These are phyloP conservation scores for Orestias chungarensis DNA, from an alignment of 2,797 vertebrate species.

Conservation along the genomic window DNA sequence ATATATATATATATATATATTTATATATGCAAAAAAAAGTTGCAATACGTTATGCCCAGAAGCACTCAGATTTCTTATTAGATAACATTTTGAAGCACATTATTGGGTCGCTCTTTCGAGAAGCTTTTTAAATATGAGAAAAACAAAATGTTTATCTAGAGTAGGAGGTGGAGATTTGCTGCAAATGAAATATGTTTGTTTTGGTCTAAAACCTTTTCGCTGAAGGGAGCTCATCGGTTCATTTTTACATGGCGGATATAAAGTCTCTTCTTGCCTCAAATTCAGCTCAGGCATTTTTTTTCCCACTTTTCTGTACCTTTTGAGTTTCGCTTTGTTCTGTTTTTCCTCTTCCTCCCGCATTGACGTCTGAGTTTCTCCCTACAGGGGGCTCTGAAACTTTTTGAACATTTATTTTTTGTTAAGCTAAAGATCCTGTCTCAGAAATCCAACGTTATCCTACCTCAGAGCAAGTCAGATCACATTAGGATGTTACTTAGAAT, in stretches of 20 bases:
- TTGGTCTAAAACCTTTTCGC: neutral
- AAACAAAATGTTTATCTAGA: neutral
- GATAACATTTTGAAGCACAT: too few species aligned
- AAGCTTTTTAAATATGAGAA: neutral
- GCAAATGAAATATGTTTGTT: neutral
- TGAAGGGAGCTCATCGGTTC: neutral
- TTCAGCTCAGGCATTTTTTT: neutral
- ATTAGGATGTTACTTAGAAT: neutral
- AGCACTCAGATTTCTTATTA: too few species aligned
- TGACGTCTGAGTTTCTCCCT: neutral
- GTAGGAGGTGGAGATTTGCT: neutral
- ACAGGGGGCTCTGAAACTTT: neutral
- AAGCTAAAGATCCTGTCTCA: slow-evolving; percentile 4
- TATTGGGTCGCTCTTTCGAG: neutral
- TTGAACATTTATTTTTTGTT: neutral
- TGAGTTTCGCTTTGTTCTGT: neutral
- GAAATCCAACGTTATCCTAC: neutral
- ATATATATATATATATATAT: too few species aligned
- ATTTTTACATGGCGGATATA: neutral
- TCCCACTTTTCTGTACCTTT: neutral
- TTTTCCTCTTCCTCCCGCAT: neutral
- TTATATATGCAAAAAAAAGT: too few species aligned
- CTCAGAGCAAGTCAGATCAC: slow-evolving; percentile 1
- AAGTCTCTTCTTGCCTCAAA: neutral
- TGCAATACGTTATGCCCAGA: too few species aligned